phyloP scores from a whole-genome alignment of 2,888 invertebrate genomes.

The Meiosimyza platycephala region DNA sequence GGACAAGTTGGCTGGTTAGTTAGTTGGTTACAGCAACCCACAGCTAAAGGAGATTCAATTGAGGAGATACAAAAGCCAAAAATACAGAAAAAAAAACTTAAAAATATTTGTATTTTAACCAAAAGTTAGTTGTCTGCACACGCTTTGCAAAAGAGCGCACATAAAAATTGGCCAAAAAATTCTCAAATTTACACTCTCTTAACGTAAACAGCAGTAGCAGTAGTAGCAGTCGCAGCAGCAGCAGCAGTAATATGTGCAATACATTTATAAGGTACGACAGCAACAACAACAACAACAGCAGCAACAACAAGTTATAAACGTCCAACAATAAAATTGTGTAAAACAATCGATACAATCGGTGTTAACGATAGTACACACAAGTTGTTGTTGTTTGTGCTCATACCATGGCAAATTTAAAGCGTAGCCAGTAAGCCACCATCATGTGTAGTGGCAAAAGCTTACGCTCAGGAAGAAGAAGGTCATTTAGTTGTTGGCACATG shows the following conservation, averaged over 20 bases:
- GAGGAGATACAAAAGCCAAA: background rate
- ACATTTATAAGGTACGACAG: no score
- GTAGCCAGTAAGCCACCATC: background rate
- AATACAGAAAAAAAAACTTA: background rate
- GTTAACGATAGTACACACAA: constrained; percentile 8
- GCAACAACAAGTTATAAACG: constrained; percentile 10
- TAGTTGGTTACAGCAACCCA: constrained; percentile 56
- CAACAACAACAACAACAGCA: constrained; percentile 21
- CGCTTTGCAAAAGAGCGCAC: background rate
- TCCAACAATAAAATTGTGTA: constrained; percentile 47
- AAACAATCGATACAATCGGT: constrained; percentile 46
- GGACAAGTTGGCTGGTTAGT: constrained; percentile 52
- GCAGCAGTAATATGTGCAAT: constrained; percentile 14
- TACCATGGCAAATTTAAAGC: no score
- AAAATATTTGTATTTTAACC: background rate
- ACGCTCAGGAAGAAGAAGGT: no score
- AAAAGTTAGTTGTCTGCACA: background rate
- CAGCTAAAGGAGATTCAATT: constrained; percentile 24
- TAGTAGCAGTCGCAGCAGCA: constrained; percentile 21
- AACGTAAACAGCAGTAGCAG: background rate
- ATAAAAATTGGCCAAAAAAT: constrained; percentile 9
- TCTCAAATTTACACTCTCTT: constrained; percentile 27
- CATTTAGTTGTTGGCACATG: no score
- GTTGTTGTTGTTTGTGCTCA: no score
- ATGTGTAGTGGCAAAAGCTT: no score